Evolutionary conservation across 2,888 invertebrate genomes (phyloP).

Genomic region (Nezara viridula): DNA sequence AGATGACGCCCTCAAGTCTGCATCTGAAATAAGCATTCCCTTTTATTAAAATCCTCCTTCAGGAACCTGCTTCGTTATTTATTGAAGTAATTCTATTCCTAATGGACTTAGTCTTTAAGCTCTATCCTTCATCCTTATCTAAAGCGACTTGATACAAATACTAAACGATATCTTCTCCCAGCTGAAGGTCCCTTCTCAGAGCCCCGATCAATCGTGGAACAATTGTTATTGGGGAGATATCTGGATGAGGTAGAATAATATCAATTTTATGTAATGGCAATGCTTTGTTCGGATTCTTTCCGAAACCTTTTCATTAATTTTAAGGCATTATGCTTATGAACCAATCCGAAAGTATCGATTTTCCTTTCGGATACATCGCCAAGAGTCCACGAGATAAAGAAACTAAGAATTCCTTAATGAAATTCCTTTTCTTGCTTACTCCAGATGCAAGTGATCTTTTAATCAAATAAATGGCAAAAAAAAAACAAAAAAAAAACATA

Average conservation of each 20-base stretch:
- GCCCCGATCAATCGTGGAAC: conserved; percentile 31
- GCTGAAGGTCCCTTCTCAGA: neutral
- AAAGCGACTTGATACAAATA: conserved; percentile 53
- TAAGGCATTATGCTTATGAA: neutral
- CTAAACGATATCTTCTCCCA: conserved; percentile 54
- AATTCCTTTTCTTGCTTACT: too few species aligned
- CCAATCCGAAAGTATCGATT: neutral
- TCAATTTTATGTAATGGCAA: neutral
- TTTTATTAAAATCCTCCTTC: conserved; percentile 49
- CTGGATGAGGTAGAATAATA: neutral
- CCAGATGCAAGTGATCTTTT: too few species aligned
- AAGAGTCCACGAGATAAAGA: too few species aligned
- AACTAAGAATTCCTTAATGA: too few species aligned
- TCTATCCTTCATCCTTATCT: conserved; percentile 53
- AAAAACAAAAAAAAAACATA: too few species aligned
- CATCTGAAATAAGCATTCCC: conserved; percentile 47
- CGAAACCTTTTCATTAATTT: neutral
- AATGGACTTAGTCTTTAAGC: conserved; percentile 53
- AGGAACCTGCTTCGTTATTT: conserved; percentile 54
- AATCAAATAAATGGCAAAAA: too few species aligned
- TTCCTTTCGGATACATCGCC: too few species aligned
- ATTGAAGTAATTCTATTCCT: conserved; percentile 57
- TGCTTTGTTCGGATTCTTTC: neutral
- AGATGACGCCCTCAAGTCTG: conserved; percentile 27
- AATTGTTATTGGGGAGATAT: conserved; percentile 21